phyloP scores from a whole-genome alignment of 2,888 invertebrate species.

The Drosophila pegasa region DNA sequence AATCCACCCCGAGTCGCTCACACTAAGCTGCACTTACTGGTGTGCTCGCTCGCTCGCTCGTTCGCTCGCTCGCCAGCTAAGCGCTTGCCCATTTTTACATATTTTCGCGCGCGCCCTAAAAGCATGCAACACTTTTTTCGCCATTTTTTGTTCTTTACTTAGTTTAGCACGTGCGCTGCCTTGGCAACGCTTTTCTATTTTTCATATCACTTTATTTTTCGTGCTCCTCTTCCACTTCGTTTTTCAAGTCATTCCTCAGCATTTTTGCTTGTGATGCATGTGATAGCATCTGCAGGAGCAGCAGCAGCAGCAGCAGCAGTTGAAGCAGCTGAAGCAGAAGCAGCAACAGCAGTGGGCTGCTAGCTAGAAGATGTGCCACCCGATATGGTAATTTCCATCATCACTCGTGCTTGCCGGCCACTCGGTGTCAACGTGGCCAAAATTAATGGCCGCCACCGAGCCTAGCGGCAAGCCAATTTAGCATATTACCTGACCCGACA shows the following conservation, averaged over 20 bases:
- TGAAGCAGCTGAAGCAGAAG: not conserved
- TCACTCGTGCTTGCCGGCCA: conserved; percentile 55
- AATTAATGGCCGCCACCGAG: conserved; percentile 32
- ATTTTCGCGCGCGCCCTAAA: conserved; percentile 62
- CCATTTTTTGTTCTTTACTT: conserved; percentile 4
- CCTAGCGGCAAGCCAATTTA: conserved; percentile 24
- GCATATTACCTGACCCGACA: conserved; percentile 31
- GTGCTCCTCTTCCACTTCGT: conserved; percentile 10
- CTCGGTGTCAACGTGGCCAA: conserved; percentile 38
- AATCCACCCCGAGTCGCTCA: conserved; percentile 16
- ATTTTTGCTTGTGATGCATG: conserved; percentile 35
- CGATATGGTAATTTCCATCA: conserved; percentile 62
- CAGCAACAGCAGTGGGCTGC: conserved; percentile 9
- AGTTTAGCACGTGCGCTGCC: conserved; percentile 55
- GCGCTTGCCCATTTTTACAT: conserved; percentile 57
- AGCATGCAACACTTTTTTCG: conserved; percentile 66
- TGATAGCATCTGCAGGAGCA: conserved; percentile 40
- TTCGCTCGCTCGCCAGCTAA: conserved; percentile 9
- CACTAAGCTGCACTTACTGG: conserved; percentile 3
- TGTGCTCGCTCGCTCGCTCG: conserved; percentile 2
- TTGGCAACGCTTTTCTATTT: conserved; percentile 43
- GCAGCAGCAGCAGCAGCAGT: not conserved
- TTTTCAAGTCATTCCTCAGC: conserved; percentile 33
- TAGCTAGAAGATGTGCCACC: conserved; percentile 35
- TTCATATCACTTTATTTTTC: conserved; percentile 23